Base-by-base conservation (phyloP, 64 coral and sea anemone genomes). In the Pocillopora damicornis region DNA sequence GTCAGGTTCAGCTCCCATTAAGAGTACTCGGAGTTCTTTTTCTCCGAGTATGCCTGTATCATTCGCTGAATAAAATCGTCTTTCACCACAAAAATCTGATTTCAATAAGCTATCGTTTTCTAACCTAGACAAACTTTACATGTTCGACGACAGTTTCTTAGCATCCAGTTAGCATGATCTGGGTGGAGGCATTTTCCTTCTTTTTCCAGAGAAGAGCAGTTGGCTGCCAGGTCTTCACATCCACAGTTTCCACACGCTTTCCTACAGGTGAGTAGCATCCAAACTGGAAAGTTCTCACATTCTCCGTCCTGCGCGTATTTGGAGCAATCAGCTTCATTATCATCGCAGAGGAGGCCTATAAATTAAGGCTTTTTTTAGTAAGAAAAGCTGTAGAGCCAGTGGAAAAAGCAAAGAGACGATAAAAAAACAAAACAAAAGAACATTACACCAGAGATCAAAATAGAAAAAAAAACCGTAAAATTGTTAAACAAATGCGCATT, bases 61-160 rank as follows among this genome's bases (percentile, higher is more conserved):
- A 51, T 51, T 51, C 42, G 7, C 42, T 51, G 42, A 51, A 51
- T 51, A 51, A 51, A 2, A 51, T 51, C 42, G 42, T 51, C 42
- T 51, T 51, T 51, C 42, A 51, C 7, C 42, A 51, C 42, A 51
- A 7, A 51, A 51, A 51, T 16, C 12, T 23, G 37, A 1, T 37
- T 60, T 14, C 23, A 1, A 59, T 15, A 5, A 13, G 17, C 14
- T 1, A 20, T 45, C 2, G 14, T 4, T 5, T 38, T 76, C 86
- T 92, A n/a, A 92, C 91, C 77, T 73, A 88, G 5, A 64, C 91
- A 92, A 66, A 92, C 63, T 18, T 88, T 76, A 60, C 91, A 92
- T 58, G 86, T 92, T 17, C 65, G 77, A 58, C 60, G 77, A 68
- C 91, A 92, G 26, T 92, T 83, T 22, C 76, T 37, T 20, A 92